Base-by-base conservation (phyloP, 2,113 vertebrate genomes). In the Nerophis ophidion region DNA sequence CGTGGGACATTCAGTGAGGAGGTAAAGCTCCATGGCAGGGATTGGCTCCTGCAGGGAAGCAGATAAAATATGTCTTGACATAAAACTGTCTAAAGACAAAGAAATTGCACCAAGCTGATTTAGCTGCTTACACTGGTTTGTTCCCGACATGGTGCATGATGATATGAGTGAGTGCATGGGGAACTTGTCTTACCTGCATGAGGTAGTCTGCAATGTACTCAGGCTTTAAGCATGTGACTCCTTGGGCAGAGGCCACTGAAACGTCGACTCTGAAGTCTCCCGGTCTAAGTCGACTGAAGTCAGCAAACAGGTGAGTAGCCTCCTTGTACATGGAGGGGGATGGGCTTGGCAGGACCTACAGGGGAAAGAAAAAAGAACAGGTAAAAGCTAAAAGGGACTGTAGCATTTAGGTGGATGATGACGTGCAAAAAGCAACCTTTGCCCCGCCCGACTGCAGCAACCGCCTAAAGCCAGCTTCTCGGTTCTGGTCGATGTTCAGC, bases 181-280 rank as follows among this genome's bases (percentile, higher is more conserved):
- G 26, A 48, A n/a, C 34, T 67, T 79, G 38, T 68, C 72, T 64
- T 1, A 96, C 96, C 94, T 97, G 94, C 89, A 93, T 93, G 53
- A 99, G 93, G 69, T 95, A 99, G 79, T 99, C 97, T 14, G 97
- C 96, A 0, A 99, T 99, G 80, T 94, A 99, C 57, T 99, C 97
- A 0, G 97, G 94, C 60, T 91, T 97, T 61, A 99, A 75, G 75
- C 97, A 98, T 53, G 75, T 86, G 50, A 98, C 92, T 14, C 92
- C 91, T 0, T 93, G 90, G 36, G 89, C 75, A 19, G 87, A 71
- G 0, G 94, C 97, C 26, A 96, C 92, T 0, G 86, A 71, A 10
- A 96, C 42, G 0, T 93, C 83, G 12, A 93, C 86, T 65, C 85
- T 89, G 61, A 81, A 66, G 61, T 96, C 93, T 2, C 87, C 91